Conservation (phyloP, 2,888 invertebrate species). For the Trissolcus brochymenae region DNA sequence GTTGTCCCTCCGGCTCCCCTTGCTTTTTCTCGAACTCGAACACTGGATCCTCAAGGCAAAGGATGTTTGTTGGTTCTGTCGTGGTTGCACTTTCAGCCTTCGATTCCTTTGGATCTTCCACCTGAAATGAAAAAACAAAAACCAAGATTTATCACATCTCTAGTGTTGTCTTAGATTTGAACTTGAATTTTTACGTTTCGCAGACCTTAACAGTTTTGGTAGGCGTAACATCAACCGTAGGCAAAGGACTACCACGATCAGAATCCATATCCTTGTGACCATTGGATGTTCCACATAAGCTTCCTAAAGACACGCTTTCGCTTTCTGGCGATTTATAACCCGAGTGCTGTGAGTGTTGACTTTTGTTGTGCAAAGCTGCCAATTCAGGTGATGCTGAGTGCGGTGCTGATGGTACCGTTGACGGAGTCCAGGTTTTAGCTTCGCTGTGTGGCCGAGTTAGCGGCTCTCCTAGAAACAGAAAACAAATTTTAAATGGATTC, state of each 20-base stretch:
- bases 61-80: slow-evolving; percentile 73
- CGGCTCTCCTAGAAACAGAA: slow-evolving; percentile 81
- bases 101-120: slow-evolving; percentile 13
- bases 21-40: slow-evolving; percentile 77
- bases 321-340: slow-evolving; percentile 75
- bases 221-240: slow-evolving; percentile 65
- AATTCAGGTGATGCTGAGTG: slow-evolving; percentile 83
- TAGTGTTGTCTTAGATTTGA: too few relatives aligned
- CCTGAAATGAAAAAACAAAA: slow-evolving; percentile 19
- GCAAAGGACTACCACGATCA: slow-evolving; percentile 72
- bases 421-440: slow-evolving; percentile 86
- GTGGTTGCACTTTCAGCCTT: neutral
- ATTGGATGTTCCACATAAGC: slow-evolving; percentile 71
- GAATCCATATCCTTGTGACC: slow-evolving; percentile 74
- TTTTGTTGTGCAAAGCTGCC: slow-evolving; percentile 78
- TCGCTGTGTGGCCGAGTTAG: slow-evolving; percentile 92
- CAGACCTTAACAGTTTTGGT: slow-evolving; percentile 65
- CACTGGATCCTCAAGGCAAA: slow-evolving; percentile 79
- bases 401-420: slow-evolving; percentile 81
- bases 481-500: neutral
- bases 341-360: slow-evolving; percentile 70
- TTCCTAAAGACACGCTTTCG: slow-evolving; percentile 74
- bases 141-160: too few relatives aligned
- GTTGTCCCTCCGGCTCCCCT: slow-evolving; percentile 47
- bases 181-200: neutral